Evolutionary conservation across 2,888 invertebrate genomes (phyloP).

Genomic region (Lathronympha strigana): DNA sequence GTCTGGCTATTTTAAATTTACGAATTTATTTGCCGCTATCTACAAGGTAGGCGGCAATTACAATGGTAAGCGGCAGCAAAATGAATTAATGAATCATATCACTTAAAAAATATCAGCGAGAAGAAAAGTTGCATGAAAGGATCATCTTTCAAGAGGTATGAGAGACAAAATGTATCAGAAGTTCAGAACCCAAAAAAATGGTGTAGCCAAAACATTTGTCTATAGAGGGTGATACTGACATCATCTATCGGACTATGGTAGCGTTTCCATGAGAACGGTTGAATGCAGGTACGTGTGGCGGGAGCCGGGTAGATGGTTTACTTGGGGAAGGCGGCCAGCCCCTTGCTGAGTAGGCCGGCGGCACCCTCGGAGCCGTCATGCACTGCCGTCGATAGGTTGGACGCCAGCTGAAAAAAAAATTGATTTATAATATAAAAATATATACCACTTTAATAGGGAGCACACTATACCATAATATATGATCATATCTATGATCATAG

Average conservation of each 20-base stretch:
- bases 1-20: no score
- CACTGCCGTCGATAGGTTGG: conserved; percentile 67
- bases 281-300: conserved; percentile 27
- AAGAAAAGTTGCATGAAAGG: background rate
- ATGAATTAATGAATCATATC: no score
- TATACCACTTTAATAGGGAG: background rate
- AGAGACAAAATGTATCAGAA: background rate
- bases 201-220: background rate
- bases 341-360: conserved; percentile 80
- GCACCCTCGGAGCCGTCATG: conserved; percentile 78
- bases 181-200: no score
- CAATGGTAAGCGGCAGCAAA: background rate
- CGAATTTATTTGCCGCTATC: background rate
- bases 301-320: conserved; percentile 51
- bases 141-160: background rate
- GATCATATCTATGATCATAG: no score
- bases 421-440: no score
- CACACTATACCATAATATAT: no score
- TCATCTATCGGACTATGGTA: background rate
- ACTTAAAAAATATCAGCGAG: no score
- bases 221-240: background rate
- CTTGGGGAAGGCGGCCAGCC: conserved; percentile 73
- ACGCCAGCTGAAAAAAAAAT: conserved; percentile 62
- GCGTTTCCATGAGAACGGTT: background rate
- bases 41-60: no score